Evolutionary conservation across 2,888 invertebrate species (phyloP).

Genomic region (Andrena minutula): DNA sequence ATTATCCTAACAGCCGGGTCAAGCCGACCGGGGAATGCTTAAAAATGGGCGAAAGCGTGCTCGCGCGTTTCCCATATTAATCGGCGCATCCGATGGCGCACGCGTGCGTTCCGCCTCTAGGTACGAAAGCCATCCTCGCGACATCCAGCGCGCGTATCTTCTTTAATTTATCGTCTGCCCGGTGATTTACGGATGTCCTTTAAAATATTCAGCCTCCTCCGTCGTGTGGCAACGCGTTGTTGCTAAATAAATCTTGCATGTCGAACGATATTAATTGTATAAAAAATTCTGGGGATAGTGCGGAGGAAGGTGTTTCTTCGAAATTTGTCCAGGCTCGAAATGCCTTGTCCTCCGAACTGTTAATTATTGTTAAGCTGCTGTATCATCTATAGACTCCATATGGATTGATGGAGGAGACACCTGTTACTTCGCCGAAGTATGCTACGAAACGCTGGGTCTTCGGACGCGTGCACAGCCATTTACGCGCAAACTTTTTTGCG

Average conservation of each 20-base stretch:
- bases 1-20: slow-evolving; percentile 70
- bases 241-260: no score
- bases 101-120: slow-evolving; percentile 5
- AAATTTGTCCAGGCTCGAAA: no score
- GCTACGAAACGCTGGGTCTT: slow-evolving; percentile 14
- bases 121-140: background rate
- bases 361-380: background rate
- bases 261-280: no score
- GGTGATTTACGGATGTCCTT: background rate
- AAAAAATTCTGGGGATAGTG: no score
- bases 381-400: slow-evolving; percentile 14
- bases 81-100: slow-evolving; percentile 29
- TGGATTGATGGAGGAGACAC: slow-evolving; percentile 30
- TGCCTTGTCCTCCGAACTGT: background rate
- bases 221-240: no score
- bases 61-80: slow-evolving; percentile 69
- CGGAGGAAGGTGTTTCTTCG: no score
- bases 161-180: background rate
- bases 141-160: no score
- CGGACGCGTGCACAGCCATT: slow-evolving; percentile 25
- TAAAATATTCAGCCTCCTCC: no score
- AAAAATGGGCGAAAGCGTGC: slow-evolving; percentile 66
- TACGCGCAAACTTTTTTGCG: slow-evolving; percentile 29
- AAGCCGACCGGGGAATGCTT: slow-evolving; percentile 58
- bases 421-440: slow-evolving; percentile 27